phyloP scores from a whole-genome alignment of 2,113 vertebrate genomes.

The Gymnogyps californianus region DNA sequence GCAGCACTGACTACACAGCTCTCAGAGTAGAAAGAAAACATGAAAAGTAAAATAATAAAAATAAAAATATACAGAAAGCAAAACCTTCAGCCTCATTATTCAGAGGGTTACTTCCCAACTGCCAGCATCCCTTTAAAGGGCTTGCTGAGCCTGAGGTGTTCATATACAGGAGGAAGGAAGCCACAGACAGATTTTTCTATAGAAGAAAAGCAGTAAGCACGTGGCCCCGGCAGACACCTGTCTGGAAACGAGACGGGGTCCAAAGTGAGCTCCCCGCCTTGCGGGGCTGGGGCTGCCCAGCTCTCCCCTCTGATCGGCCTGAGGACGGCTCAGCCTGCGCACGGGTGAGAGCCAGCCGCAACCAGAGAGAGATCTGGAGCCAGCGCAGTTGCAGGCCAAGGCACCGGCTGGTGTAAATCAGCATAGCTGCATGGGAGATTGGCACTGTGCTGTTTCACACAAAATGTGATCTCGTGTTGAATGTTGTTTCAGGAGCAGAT shows the following conservation, averaged over 20 bases:
- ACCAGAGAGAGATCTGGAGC: too few species aligned
- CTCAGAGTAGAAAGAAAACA: background rate
- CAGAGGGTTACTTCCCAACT: background rate
- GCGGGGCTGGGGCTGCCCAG: background rate
- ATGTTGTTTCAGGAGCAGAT: background rate
- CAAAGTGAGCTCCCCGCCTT: background rate
- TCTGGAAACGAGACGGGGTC: background rate
- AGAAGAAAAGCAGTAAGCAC: background rate
- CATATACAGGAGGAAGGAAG: background rate
- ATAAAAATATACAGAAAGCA: background rate
- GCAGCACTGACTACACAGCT: background rate
- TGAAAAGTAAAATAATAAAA: background rate
- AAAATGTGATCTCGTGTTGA: background rate
- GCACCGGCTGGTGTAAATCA: background rate
- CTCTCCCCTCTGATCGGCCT: background rate
- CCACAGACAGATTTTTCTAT: background rate
- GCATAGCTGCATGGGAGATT: rapidly evolving
- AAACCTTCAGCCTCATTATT: background rate
- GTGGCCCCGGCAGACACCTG: background rate
- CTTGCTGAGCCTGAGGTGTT: background rate
- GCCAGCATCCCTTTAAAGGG: background rate
- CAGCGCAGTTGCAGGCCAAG: background rate
- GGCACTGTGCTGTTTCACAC: background rate
- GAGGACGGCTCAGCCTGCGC: background rate
- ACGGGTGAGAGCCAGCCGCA: background rate